A percentile compares a stretch with the other conserved stretches of the same genome.
These are phyloP conservation scores for Sinopyrophorus schimmeli DNA, from an alignment of 2,888 invertebrate species.

Conservation along the genomic window DNA sequence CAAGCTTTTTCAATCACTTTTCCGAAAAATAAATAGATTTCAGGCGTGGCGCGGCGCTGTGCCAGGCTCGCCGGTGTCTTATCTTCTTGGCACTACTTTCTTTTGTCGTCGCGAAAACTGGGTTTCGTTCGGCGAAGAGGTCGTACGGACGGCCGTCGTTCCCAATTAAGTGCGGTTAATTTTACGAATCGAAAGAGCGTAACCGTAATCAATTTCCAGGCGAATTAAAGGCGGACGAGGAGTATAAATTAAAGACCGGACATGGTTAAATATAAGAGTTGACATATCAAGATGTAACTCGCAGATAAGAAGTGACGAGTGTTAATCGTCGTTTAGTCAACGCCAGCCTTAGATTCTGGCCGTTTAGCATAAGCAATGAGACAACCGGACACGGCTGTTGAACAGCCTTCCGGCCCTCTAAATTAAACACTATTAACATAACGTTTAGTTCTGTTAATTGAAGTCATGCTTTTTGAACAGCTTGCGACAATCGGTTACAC, in stretches of 20 bases:
- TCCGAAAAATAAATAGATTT: conserved; percentile 43
- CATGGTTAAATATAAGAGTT: conserved; percentile 31
- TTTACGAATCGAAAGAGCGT: conserved; percentile 11
- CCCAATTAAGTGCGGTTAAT: conserved; percentile 8
- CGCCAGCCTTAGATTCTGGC: conserved; percentile 41
- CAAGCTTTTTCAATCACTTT: conserved; percentile 48
- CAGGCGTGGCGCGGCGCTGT: conserved; percentile 34
- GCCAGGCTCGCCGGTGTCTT: conserved; percentile 32
- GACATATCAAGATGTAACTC: conserved; percentile 40
- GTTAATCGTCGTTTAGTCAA: conserved; percentile 49
- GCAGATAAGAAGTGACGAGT: conserved; percentile 48
- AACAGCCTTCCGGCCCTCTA: conserved; percentile 42
- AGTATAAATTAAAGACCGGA: conserved; percentile 39
- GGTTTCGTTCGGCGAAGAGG: background rate
- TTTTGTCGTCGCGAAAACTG: conserved; percentile 15
- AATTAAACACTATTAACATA: conserved; percentile 43
- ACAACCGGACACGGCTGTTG: conserved; percentile 42
- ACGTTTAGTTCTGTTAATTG: conserved; percentile 41
- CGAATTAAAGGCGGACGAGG: conserved; percentile 35
- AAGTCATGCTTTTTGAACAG: conserved; percentile 38
- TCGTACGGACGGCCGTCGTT: too few species aligned
- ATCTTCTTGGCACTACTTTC: conserved; percentile 22
- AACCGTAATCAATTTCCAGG: conserved; percentile 16
- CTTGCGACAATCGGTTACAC: conserved; percentile 31
- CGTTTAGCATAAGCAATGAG: conserved; percentile 50